phyloP scores from a whole-genome alignment of 2,888 invertebrate species.

The Notodonta ziczac region DNA sequence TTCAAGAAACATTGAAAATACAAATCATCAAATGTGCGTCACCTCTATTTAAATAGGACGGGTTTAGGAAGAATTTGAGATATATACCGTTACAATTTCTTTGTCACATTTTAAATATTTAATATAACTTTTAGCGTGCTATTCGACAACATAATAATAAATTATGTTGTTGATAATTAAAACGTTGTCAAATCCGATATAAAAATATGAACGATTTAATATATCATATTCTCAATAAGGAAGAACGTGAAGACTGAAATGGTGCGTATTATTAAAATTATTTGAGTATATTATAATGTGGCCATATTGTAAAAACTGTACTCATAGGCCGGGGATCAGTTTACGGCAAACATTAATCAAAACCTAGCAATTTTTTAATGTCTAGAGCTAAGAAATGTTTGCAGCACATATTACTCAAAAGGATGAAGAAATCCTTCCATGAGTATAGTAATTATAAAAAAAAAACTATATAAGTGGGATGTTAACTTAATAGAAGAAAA shows the following conservation, averaged over 20 bases:
- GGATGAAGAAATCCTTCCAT: too few species aligned
- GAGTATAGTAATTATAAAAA: too few species aligned
- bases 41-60: constrained; percentile 24
- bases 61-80: constrained; percentile 19
- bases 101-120: constrained; percentile 15
- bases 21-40: too few species aligned
- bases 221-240: constrained; percentile 47
- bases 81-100: constrained; percentile 13
- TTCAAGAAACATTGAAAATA: background rate
- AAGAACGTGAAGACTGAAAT: constrained; percentile 48
- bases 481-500: too few species aligned
- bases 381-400: too few species aligned
- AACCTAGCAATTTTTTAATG: too few species aligned
- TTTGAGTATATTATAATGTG: constrained; percentile 22
- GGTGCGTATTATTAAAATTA: constrained; percentile 42
- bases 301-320: constrained; percentile 9
- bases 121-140: constrained; percentile 15
- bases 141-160: constrained; percentile 23
- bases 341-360: too few species aligned
- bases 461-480: too few species aligned
- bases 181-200: constrained; percentile 34
- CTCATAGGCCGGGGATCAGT: too few species aligned
- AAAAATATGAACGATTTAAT: constrained; percentile 48
- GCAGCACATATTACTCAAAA: too few species aligned
- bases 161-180: constrained; percentile 34